Evolutionary conservation across 1,140 invertebrate genomes (phyloP).

Genomic region (Drosophila nigrodunni): DNA sequence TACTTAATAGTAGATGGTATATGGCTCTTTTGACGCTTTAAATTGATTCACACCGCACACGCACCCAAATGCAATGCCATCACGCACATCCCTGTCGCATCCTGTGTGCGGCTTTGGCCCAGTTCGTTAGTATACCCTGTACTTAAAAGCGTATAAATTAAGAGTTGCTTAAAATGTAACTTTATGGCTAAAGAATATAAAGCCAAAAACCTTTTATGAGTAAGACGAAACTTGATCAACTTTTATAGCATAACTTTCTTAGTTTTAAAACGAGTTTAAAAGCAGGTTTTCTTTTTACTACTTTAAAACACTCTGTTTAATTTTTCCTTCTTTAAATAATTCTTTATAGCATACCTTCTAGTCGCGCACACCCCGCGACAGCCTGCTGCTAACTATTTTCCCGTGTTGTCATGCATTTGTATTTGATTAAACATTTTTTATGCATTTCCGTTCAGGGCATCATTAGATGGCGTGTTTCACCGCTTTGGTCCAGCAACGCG

Average conservation of each 20-base stretch:
- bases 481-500: constrained; percentile 62
- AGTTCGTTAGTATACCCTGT: constrained; percentile 18
- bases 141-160: too few relatives aligned
- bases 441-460: constrained; percentile 72
- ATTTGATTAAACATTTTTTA: constrained; percentile 83
- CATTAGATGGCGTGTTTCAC: constrained; percentile 66
- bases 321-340: too few relatives aligned
- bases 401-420: constrained; percentile 78
- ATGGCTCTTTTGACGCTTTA: constrained; percentile 76
- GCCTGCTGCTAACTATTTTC: constrained; percentile 38
- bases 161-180: neutral
- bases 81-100: constrained; percentile 46
- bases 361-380: constrained; percentile 5
- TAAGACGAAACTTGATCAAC: too few relatives aligned
- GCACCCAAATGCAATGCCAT: constrained; percentile 48
- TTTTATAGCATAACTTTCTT: too few relatives aligned
- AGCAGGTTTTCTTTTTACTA: too few relatives aligned
- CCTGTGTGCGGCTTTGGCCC: constrained; percentile 26
- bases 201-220: too few relatives aligned
- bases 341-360: neutral
- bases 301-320: too few relatives aligned
- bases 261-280: too few relatives aligned
- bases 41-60: constrained; percentile 80
- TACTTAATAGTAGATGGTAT: constrained; percentile 61
- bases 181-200: neutral